Percentiles rank a stretch among this genome's conserved stretches.
Evolutionary conservation across 1,140 invertebrate species (phyloP).

Genomic region (Paraescarpia echinospica): DNA sequence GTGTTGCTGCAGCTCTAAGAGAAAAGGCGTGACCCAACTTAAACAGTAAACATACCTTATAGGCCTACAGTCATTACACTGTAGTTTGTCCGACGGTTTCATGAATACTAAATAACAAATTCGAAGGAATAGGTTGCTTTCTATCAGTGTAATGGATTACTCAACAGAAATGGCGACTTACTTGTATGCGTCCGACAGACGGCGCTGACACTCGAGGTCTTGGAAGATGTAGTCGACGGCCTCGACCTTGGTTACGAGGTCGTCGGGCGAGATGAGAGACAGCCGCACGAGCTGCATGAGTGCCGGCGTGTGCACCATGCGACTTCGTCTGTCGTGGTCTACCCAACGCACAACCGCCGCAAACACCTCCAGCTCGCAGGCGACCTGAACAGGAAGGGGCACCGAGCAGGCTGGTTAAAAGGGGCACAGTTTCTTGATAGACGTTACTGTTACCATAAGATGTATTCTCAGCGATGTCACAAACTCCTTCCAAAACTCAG

Average conservation of each 20-base stretch:
- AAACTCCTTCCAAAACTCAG: no score
- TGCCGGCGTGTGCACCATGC: slow-evolving; percentile 16
- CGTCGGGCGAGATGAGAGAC: slow-evolving; percentile 30
- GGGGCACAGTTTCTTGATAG: no score
- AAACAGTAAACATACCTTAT: no score
- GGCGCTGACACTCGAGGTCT: not conserved
- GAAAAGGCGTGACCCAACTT: no score
- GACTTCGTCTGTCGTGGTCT: slow-evolving; percentile 24
- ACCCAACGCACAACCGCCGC: slow-evolving; percentile 30
- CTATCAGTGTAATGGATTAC: no score
- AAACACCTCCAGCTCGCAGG: slow-evolving; percentile 33
- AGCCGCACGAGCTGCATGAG: slow-evolving; percentile 30
- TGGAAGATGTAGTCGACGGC: slow-evolving; percentile 26
- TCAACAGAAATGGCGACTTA: not conserved
- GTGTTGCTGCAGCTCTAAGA: no score
- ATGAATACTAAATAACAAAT: no score
- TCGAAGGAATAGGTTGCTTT: no score
- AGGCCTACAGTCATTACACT: no score
- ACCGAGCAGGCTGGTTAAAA: not conserved
- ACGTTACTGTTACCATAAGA: no score
- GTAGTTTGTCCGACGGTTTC: no score
- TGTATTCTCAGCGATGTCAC: no score
- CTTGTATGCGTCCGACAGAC: slow-evolving; percentile 28
- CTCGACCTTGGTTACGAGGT: slow-evolving; percentile 30
- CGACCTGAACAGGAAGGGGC: slow-evolving; percentile 22